A percentile compares a stretch with the other conserved stretches of the same genome.
These are phyloP conservation scores for Protodeltote pygarga DNA, from an alignment of 2,888 invertebrate species.

Conservation along the genomic window DNA sequence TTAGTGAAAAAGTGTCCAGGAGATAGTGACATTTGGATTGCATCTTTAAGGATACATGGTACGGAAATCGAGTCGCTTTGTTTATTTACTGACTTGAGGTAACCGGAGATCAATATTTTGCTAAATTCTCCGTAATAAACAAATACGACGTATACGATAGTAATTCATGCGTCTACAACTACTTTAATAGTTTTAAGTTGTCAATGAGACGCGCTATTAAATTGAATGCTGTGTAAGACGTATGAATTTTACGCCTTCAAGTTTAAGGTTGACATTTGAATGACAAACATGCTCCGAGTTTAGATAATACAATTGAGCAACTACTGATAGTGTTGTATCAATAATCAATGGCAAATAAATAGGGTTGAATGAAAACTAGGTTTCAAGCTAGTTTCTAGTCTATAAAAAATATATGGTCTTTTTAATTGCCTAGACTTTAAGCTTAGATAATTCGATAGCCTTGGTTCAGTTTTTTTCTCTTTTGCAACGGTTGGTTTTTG, in stretches of 20 bases:
- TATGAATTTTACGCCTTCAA: conserved; percentile 39
- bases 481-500: conserved; percentile 31
- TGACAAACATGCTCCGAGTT: conserved; percentile 16
- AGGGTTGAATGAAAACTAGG: conserved; percentile 41
- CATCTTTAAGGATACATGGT: conserved; percentile 59
- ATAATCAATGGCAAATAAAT: conserved; percentile 53
- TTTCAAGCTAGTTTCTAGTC: too few species aligned
- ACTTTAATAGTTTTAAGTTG: conserved; percentile 46
- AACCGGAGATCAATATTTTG: conserved; percentile 16
- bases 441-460: conserved; percentile 20
- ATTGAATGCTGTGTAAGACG: conserved; percentile 24
- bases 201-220: conserved; percentile 51
- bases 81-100: conserved; percentile 57
- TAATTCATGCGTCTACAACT: conserved; percentile 35
- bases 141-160: conserved; percentile 29
- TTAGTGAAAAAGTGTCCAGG: conserved; percentile 55
- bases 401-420: conserved; percentile 15
- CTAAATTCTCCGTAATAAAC: conserved; percentile 28
- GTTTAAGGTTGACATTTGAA: conserved; percentile 43
- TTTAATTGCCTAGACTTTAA: conserved; percentile 23
- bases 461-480: conserved; percentile 31
- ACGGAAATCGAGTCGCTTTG: conserved; percentile 64
- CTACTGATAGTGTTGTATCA: conserved; percentile 51
- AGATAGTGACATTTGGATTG: conserved; percentile 69
- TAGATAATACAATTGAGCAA: conserved; percentile 53